Conservation (phyloP, 1,140 invertebrate species). For the Spodoptera litura region DNA sequence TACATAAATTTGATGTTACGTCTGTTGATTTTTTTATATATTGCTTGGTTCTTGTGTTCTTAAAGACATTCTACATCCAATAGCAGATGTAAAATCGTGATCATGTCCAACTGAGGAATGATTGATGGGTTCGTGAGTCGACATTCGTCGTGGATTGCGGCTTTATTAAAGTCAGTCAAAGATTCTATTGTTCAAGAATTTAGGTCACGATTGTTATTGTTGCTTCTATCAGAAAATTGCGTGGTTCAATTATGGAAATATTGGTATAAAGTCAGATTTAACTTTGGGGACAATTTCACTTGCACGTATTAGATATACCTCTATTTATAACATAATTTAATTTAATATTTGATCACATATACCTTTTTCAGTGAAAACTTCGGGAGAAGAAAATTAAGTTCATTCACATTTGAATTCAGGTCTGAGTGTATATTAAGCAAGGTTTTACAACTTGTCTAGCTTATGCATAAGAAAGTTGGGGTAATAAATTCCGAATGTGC, state of each 20-base stretch:
- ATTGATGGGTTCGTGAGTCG: slow-evolving; percentile 57
- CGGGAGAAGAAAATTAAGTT: too few species aligned
- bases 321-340: neutral
- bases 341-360: neutral
- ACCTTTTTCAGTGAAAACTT: too few species aligned
- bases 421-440: too few species aligned
- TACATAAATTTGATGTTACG: slow-evolving; percentile 1
- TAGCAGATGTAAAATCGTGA: slow-evolving; percentile 35
- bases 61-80: slow-evolving; percentile 9
- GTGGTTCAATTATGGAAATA: slow-evolving; percentile 11
- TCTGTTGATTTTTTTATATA: neutral
- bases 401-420: too few species aligned
- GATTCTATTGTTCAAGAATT: slow-evolving; percentile 27
- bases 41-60: slow-evolving; percentile 9
- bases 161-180: slow-evolving; percentile 33
- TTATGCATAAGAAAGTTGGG: too few species aligned
- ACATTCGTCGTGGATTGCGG: slow-evolving; percentile 52
- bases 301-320: neutral
- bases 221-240: slow-evolving; percentile 19
- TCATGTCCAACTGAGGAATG: slow-evolving; percentile 40
- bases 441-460: too few species aligned
- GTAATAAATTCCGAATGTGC: too few species aligned
- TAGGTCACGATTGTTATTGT: slow-evolving; percentile 21
- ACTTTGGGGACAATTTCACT: neutral
- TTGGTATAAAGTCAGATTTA: slow-evolving; percentile 1